A percentile compares a stretch with the other conserved stretches of the same genome.
These are phyloP conservation scores for Esox masquinongy DNA, from an alignment of 2,797 vertebrate genomes.

Conservation along the genomic window DNA sequence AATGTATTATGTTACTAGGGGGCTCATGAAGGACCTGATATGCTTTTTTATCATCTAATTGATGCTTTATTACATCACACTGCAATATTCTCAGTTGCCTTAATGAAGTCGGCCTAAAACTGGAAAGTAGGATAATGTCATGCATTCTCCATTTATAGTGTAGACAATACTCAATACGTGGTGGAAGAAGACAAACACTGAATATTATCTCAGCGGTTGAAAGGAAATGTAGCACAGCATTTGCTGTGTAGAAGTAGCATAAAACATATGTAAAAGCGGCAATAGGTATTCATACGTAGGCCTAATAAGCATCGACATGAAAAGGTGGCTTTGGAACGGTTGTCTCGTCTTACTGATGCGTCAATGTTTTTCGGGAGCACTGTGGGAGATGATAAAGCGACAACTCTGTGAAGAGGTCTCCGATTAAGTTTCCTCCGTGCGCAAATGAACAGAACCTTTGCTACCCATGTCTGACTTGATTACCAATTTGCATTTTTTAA, in stretches of 20 bases:
- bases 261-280: constrained; percentile 51
- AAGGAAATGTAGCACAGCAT: constrained; percentile 30
- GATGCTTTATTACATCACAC: constrained; percentile 59
- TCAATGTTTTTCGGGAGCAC: constrained; percentile 8
- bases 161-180: constrained; percentile 51
- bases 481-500: constrained; percentile 79
- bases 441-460: constrained; percentile 67
- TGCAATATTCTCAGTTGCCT: constrained; percentile 56
- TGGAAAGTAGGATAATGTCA: constrained; percentile 63
- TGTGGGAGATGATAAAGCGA: constrained; percentile 54
- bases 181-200: constrained; percentile 48
- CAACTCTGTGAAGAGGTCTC: constrained; percentile 57
- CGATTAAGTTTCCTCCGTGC: constrained; percentile 69
- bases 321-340: constrained; percentile 1
- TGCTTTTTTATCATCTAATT: constrained; percentile 64
- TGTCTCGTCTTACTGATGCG: background rate
- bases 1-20: constrained; percentile 61
- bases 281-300: constrained; percentile 20
- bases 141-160: constrained; percentile 58
- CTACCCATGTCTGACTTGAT: constrained; percentile 73
- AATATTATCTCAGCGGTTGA: constrained; percentile 33
- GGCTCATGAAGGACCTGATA: constrained; percentile 43
- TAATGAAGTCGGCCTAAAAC: constrained; percentile 61
- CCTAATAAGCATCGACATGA: constrained; percentile 20
- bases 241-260: constrained; percentile 33